Conservation (phyloP, 2,797 vertebrate genomes). For the Xenops minutus region DNA sequence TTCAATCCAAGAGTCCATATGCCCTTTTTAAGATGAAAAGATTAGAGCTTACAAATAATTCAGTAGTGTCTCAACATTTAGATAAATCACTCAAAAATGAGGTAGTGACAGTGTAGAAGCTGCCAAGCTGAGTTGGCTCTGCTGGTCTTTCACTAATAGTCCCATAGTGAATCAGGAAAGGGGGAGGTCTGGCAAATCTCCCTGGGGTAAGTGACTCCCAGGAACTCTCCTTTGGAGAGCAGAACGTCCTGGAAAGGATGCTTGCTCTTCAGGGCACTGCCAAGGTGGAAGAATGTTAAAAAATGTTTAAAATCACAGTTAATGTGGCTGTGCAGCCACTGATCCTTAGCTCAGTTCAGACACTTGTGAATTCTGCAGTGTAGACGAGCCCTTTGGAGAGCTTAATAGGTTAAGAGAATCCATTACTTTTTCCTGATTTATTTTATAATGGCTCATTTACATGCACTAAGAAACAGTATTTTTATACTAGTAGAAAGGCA, state of each 20-base stretch:
- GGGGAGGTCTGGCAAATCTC: not conserved
- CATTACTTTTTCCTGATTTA: slow-evolving; percentile 58
- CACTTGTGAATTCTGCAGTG: not conserved
- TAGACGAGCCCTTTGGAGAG: slow-evolving; percentile 9
- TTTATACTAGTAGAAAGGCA: slow-evolving; percentile 38
- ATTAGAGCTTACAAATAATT: not conserved
- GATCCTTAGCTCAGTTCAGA: not conserved
- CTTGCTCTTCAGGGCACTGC: not conserved
- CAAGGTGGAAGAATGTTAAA: not conserved
- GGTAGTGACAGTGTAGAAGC: not conserved
- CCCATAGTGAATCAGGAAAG: not conserved
- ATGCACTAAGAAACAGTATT: slow-evolving; percentile 19
- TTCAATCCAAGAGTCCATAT: not conserved
- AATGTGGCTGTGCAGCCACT: not conserved
- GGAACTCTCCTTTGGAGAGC: not conserved
- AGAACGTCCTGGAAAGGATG: not conserved
- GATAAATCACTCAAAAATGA: not conserved
- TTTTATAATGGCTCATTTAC: slow-evolving; percentile 62
- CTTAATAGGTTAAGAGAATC: slow-evolving; percentile 23
- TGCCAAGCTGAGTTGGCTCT: not conserved
- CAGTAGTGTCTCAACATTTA: not conserved
- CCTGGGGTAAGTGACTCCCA: not conserved
- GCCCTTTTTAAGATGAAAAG: not conserved
- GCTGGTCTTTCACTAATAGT: not conserved
- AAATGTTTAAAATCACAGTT: not conserved